phyloP scores from a whole-genome alignment of 2,113 vertebrate species.

The Strix aluco region DNA sequence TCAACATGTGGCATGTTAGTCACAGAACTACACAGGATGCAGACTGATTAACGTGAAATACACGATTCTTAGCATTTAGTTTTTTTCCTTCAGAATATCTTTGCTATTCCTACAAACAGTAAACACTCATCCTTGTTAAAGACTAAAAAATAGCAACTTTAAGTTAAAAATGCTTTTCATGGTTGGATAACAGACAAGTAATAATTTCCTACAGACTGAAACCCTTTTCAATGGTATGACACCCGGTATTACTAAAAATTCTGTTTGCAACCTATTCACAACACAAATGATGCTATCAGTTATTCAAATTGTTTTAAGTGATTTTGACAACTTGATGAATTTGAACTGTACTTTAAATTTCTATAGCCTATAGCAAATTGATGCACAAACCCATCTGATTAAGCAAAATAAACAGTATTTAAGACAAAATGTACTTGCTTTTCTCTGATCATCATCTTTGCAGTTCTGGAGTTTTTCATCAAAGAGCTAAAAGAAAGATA shows the following conservation, averaged over 20 bases:
- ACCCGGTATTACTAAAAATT: not conserved
- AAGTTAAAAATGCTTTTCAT: not conserved
- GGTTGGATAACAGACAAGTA: not conserved
- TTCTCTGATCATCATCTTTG: conserved; percentile 98
- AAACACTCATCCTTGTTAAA: not conserved
- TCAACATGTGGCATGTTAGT: not conserved
- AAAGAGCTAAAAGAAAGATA: conserved; percentile 84
- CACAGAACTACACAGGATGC: not conserved
- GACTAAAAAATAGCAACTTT: not conserved
- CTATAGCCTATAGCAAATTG: not conserved
- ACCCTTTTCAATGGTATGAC: not conserved
- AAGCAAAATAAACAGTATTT: not conserved
- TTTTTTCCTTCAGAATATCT: not conserved
- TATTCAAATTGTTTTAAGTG: not conserved
- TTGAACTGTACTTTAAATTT: not conserved
- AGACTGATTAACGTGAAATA: not conserved
- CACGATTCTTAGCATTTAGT: fast-evolving
- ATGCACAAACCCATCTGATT: not conserved
- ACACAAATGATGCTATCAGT: not conserved
- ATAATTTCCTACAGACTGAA: not conserved
- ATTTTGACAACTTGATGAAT: not conserved
- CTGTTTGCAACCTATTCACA: not conserved
- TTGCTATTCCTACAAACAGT: not conserved
- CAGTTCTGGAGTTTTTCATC: conserved; percentile 98
- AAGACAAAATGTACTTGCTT: conserved; percentile 83